Evolutionary conservation across 92 coral and sea anemone species (phyloP), one percentile per base, ranked within the genome.

Genomic region (Nematostella vectensis): DNA sequence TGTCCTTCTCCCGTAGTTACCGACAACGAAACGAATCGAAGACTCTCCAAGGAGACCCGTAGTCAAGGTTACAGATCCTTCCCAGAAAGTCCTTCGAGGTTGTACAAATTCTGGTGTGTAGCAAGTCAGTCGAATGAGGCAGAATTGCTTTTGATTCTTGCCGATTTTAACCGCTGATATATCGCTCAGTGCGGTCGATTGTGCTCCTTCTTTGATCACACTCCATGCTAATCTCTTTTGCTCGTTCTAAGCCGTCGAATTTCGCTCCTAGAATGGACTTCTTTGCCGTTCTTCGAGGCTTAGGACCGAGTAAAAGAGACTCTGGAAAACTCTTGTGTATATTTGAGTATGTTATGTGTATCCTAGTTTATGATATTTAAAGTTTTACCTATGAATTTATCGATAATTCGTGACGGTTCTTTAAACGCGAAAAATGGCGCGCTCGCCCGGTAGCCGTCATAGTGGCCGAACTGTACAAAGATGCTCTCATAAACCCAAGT

Each of bases 1-100:
- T 86, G 85, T 79, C 69, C 68, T 88, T 76, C 69, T 60, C 75
- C 71, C 76, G 87, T 83, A 78, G 96, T 88, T 85, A 89, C 87
- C 95, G 78, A 86, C 96, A 78, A 79, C 86, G 80, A 88, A 36
- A 61, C 67, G 87, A 91, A 31, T 63, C 50, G 79, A 86, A 91
- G 75, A 71, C 94, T 84, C 98, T 81, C 98, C 98, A 91, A 91
- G 98, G 98, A 83, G 89, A 91, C 95, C 70, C 82, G 98, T 91
- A 91, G 98, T 88, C 98, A 91, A 91, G 98, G 98, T 86, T 91
- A 91, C 98, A 78, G 87, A 88, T 81, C 83, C 84, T 88, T 86
- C 94, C 93, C 88, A 82, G 82, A 66, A 82, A 77, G 83, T 84
- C 82, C 84, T 88, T 79, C 82, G 83, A 63, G 83, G 36, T 66